These are phyloP conservation scores for Aptenodytes patagonicus DNA, from an alignment of 2,113 vertebrate genomes.

Conservation along the genomic window DNA sequence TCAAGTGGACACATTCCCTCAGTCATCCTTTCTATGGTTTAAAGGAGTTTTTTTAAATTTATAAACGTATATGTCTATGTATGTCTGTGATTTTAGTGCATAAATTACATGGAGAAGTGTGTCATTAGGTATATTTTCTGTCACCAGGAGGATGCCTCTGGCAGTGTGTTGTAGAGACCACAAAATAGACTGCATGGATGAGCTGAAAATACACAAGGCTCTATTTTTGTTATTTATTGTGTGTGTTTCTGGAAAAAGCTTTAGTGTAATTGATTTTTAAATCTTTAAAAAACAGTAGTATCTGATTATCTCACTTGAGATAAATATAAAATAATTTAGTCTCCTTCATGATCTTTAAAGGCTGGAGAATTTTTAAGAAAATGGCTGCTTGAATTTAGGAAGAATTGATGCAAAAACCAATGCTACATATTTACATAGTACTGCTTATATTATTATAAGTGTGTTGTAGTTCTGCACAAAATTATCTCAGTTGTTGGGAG, in stretches of 20 bases:
- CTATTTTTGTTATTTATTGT: neutral
- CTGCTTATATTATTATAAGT: neutral
- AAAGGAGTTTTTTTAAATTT: neutral
- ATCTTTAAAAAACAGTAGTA: neutral
- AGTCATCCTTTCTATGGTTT: neutral
- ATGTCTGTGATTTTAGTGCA: neutral
- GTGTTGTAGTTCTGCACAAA: neutral
- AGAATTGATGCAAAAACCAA: neutral
- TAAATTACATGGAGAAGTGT: neutral
- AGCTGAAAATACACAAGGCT: neutral
- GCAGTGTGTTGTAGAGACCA: neutral
- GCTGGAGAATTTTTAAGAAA: neutral
- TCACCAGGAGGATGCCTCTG: neutral
- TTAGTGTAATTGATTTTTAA: neutral
- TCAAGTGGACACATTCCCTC: neutral
- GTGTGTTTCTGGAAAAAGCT: neutral
- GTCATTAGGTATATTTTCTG: neutral
- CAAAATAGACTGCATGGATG: neutral
- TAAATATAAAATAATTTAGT: neutral
- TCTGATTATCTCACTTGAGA: neutral
- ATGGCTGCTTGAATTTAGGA: neutral
- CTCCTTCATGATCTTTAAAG: neutral
- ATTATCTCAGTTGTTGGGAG: neutral
- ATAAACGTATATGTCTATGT: neutral
- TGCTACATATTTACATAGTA: neutral